These are phyloP conservation scores for Vesta saturnalis DNA, from an alignment of 2,888 invertebrate species.

Conservation along the genomic window DNA sequence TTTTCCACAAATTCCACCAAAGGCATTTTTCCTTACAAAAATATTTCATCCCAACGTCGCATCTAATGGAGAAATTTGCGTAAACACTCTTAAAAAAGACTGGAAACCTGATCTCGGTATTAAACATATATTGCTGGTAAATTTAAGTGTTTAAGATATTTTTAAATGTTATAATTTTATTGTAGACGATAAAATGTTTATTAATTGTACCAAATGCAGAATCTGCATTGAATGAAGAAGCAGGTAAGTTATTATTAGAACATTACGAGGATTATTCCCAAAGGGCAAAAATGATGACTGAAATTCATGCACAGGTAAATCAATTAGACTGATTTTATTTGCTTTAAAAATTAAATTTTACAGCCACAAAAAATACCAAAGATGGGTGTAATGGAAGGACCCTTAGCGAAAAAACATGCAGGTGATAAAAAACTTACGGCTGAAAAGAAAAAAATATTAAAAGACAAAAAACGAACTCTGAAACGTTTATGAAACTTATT, in stretches of 20 bases:
- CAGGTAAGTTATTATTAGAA: constrained; percentile 91
- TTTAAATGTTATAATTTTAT: constrained; percentile 32
- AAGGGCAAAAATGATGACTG: constrained; percentile 90
- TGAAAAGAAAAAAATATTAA: constrained; percentile 78
- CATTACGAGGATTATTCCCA: constrained; percentile 93
- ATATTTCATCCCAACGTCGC: constrained; percentile 98
- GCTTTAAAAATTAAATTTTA: constrained; percentile 46
- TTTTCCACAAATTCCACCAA: constrained; percentile 92
- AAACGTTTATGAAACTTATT: constrained; percentile 78
- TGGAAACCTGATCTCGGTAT: constrained; percentile 97
- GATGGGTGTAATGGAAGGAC: constrained; percentile 68
- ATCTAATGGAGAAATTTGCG: constrained; percentile 93
- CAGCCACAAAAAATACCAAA: constrained; percentile 66
- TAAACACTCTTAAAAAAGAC: constrained; percentile 94
- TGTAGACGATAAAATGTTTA: constrained; percentile 90
- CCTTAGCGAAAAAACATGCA: constrained; percentile 87
- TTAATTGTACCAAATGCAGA: constrained; percentile 97
- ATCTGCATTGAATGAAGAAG: constrained; percentile 96
- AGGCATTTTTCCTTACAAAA: constrained; percentile 92
- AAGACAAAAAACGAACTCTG: constrained; percentile 86
- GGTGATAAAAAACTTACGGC: constrained; percentile 78
- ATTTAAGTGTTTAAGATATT: constrained; percentile 43
- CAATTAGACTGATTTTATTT: not conserved
- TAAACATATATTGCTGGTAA: constrained; percentile 89
- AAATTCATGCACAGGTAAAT: constrained; percentile 83